Base-by-base conservation (phyloP, 1,140 invertebrate genomes). In the Drosophila erecta region DNA sequence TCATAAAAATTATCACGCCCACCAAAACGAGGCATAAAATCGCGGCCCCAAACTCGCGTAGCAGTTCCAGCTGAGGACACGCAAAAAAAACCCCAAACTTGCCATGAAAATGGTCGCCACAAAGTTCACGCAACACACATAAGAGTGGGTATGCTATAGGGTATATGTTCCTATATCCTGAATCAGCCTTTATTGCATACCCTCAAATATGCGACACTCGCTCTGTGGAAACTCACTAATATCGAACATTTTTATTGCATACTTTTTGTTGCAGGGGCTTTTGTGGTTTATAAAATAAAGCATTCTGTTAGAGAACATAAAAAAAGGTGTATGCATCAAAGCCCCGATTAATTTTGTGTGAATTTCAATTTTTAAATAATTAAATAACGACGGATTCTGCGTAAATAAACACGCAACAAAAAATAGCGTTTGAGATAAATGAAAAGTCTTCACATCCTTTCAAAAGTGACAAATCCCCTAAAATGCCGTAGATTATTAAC, bases 1-100 rank as follows among this genome's bases (percentile, higher is more conserved):
- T 80, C 76, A 89, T 89, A 89, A 89, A 89, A 89, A 89, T 89
- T 89, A 89, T 89, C 84, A 89, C 84, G 84, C 84, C 84, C 80
- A 79, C 79, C 83, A 83, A 70, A 64, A 64, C 55, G 60, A 41
- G 67, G 41, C 81, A 81, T 76, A 76, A 79, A 85, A 79, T 53
- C 84, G 64, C 38, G 69, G 50, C 58, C 54, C 73, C 37, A 49
- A 69, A 41, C 51, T 14, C 43, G 37, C 35, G 35, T 2, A 37
- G 6, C 5, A 10, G 44, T 50, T 51, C 27, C 20, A 30, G 46
- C 43, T 47, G 56, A 33, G 27, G 20, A 47, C 64, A 67, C 64
- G 64, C 64, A 61, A 67, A 65, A 65, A 27, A n/a, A 24, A 30
- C 27, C 27, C 22, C 20, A 43, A 53, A 75, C 46, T 75, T 64